Evolutionary conservation across 2,113 vertebrate species (phyloP), one percentile per base, ranked within the genome.

Genomic region (Scophthalmus maximus): DNA sequence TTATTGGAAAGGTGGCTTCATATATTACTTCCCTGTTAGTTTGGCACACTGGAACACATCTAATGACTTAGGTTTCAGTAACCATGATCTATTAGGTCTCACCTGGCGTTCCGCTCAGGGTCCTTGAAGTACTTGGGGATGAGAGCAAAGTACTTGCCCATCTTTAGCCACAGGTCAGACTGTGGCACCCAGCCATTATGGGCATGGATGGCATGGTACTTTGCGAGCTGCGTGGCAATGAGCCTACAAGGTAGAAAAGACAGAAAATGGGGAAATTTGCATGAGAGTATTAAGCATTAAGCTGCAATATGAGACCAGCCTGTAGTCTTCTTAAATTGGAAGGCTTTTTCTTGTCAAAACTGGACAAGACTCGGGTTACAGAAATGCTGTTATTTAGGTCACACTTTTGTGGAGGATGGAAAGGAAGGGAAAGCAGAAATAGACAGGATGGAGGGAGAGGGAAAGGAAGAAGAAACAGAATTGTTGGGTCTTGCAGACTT

Each of bases 121-220:
- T 98, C 95, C 22, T 90, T 70, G 84, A 98, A 97, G 91, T 93
- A 93, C 86, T 93, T 95, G 40, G 97, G 96, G 89, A 97, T 93
- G 40, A 99, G 95, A 77, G 96, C 95, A 71, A 98, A 98, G 78
- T 97, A 99, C 83, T 96, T 98, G 66, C 95, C 94, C 95, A 99
- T 95, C 92, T 96, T 99, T 73, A 97, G 79, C 98, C 98, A 99
- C 17, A 99, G 62, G 84, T 98, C 97, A 46, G 98, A 97, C 79
- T 96, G 98, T 14, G 97, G 98, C 56, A 98, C 95, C 97, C 97
- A 99, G 79, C 97, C 98, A 49, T 99, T 99, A 75, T 99, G 98
- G 23, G 98, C 97, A 78, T 99, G 98, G 76, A 99, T 99, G 81
- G 95, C 95, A 53, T 99, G 97, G 81, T 99, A 98, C 92, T 97